phyloP scores from a whole-genome alignment of 2,888 invertebrate species.

The Diaprepes abbreviatus region DNA sequence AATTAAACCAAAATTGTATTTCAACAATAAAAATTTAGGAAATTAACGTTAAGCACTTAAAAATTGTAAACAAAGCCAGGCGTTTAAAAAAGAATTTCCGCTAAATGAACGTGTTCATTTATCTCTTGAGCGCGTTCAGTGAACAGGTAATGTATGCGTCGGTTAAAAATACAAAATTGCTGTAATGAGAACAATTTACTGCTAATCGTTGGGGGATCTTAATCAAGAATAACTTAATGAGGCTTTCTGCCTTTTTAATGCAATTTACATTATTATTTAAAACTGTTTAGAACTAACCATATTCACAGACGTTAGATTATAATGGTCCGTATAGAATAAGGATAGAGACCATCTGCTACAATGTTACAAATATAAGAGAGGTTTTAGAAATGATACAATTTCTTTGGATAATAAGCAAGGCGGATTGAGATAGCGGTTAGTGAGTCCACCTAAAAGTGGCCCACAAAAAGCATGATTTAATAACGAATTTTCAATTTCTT shows the following conservation, averaged over 20 bases:
- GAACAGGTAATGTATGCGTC: constrained; percentile 68
- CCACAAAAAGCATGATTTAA: too few species aligned
- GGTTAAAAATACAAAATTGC: constrained; percentile 70
- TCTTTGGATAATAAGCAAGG: too few species aligned
- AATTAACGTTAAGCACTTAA: constrained; percentile 18
- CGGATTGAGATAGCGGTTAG: too few species aligned
- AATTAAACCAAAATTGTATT: background rate
- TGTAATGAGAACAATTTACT: constrained; percentile 70
- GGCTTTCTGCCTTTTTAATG: constrained; percentile 61
- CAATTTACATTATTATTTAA: constrained; percentile 49
- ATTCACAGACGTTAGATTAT: constrained; percentile 38
- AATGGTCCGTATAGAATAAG: constrained; percentile 13
- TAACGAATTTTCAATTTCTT: too few species aligned
- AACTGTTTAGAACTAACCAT: constrained; percentile 43
- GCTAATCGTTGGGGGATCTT: constrained; percentile 69
- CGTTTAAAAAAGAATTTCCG: constrained; percentile 65
- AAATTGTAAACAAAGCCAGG: constrained; percentile 60
- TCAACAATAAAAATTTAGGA: constrained; percentile 19
- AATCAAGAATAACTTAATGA: constrained; percentile 69
- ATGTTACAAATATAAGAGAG: background rate
- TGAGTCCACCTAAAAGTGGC: too few species aligned
- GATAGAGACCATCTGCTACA: constrained; percentile 9
- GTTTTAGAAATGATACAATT: too few species aligned
- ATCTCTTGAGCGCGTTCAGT: constrained; percentile 67
- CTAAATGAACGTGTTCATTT: constrained; percentile 57